Conservation (phyloP, 2,113 vertebrate genomes). For the Archocentrus centrarchus region DNA sequence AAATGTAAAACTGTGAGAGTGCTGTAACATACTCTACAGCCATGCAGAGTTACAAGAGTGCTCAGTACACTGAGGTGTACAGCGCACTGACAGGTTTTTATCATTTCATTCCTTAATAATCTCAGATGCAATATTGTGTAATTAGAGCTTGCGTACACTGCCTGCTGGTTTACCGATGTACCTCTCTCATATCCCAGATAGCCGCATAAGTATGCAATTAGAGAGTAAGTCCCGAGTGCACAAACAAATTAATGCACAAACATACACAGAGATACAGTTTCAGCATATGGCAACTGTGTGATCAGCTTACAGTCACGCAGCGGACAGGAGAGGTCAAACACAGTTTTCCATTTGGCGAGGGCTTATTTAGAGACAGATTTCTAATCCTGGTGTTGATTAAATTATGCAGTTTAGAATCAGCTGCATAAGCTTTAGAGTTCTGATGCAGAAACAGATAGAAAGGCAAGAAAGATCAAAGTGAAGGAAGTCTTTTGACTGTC, state of each 20-base stretch:
- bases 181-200: slow-evolving; percentile 19
- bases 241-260: slow-evolving; percentile 30
- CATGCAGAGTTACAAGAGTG: neutral
- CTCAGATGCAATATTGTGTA: slow-evolving; percentile 1
- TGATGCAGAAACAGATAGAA: neutral
- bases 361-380: slow-evolving; percentile 18
- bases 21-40: neutral
- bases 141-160: neutral
- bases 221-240: slow-evolving; percentile 1
- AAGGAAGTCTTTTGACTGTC: neutral
- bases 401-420: slow-evolving; percentile 18
- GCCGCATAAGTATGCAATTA: slow-evolving; percentile 17
- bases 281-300: neutral
- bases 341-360: slow-evolving; percentile 25
- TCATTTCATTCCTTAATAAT: slow-evolving; percentile 2
- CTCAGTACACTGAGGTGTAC: neutral
- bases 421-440: neutral
- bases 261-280: slow-evolving; percentile 6
- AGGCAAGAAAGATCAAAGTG: neutral
- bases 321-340: slow-evolving; percentile 46
- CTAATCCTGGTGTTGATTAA: slow-evolving; percentile 34
- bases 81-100: neutral
- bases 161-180: neutral
- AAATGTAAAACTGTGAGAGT: neutral
- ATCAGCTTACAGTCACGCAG: slow-evolving; percentile 45